Base-by-base conservation (phyloP, 2,113 vertebrate genomes). In the Burhinus oedicnemus region DNA sequence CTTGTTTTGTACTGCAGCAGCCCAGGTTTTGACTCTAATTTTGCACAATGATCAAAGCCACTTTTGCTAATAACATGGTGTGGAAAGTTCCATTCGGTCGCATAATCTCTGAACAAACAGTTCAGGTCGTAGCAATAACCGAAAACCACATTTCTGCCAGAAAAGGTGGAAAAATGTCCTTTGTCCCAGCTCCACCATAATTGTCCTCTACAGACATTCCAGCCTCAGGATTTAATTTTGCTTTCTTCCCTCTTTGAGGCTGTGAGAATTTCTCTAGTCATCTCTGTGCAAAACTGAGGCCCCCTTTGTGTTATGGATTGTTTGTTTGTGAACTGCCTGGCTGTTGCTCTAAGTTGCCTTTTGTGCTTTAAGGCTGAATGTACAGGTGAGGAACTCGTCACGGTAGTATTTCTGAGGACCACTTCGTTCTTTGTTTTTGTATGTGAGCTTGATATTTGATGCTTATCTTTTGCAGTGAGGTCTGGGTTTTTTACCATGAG, bases 271-370 rank as follows among this genome's bases (percentile, higher is more conserved):
- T 92, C 25, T 18, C 6, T 19, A 2, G 17, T n/a, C 1, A 1
- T 42, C 25, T 52, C n/a, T 30, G 27, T 58, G 44, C 19, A 77
- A 77, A 93, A 20, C 45, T 34, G 69, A 58, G 54, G 4, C 27
- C 5, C 8, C 5, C 0, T 2, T 74, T 88, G 15, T 61, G 54
- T 34, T 44, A 29, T 0, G 3, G n/a, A 29, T 5, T 2, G 0
- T 12, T 81, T 68, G 12, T 47, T 89, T 49, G 21, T 4, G 11
- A 38, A 1, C 30, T 51, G 11, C 3, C 23, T 57, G 60, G 30
- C 16, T 70, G 16, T 20, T 62, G 36, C 64, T 51, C 3, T 6
- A 4, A 71, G 51, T 22, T 32, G 13, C 8, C 4, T 61, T 89
- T 65, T 74, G 17, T 58, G 12, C 62, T 65, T 52, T 32, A 36